A percentile compares a stretch with the other conserved stretches of the same genome.
Evolutionary conservation across 2,888 invertebrate species (phyloP).

Genomic region (Heteromyza rotundicornis): DNA sequence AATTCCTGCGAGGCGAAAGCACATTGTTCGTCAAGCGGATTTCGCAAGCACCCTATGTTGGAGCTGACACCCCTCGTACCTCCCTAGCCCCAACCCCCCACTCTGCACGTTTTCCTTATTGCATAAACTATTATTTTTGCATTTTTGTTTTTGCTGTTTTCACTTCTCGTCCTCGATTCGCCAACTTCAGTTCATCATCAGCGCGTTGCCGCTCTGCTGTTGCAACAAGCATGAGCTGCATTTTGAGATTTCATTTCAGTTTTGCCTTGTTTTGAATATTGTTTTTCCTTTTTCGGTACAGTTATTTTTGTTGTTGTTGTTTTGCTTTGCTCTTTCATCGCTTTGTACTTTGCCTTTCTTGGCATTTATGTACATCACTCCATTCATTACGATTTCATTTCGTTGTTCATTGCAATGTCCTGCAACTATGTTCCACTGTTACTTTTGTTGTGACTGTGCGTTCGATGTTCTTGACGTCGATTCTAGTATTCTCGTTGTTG

Average conservation of each 20-base stretch:
- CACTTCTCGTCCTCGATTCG: conserved; percentile 12
- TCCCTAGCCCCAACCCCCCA: neutral
- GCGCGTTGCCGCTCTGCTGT: conserved; percentile 7
- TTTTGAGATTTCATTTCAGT: neutral
- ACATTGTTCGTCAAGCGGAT: neutral
- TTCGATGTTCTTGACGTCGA: neutral
- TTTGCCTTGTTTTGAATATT: neutral
- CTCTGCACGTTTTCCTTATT: neutral
- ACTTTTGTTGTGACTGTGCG: too few relatives aligned
- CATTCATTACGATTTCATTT: neutral
- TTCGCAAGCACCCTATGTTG: too few relatives aligned
- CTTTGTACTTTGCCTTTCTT: conserved; percentile 4
- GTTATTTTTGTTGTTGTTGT: neutral
- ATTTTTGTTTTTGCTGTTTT: too few relatives aligned
- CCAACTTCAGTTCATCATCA: too few relatives aligned
- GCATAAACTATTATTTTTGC: neutral
- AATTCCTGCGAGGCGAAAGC: neutral
- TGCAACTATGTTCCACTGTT: neutral
- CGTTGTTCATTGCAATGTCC: neutral
- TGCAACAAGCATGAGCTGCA: conserved; percentile 10
- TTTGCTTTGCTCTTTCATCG: neutral
- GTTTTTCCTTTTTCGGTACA: neutral
- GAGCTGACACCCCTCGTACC: too few relatives aligned
- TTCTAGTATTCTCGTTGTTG: too few relatives aligned
- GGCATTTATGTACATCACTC: neutral